Conservation (phyloP, 1,140 invertebrate species). For the Brachystomella parvula region DNA sequence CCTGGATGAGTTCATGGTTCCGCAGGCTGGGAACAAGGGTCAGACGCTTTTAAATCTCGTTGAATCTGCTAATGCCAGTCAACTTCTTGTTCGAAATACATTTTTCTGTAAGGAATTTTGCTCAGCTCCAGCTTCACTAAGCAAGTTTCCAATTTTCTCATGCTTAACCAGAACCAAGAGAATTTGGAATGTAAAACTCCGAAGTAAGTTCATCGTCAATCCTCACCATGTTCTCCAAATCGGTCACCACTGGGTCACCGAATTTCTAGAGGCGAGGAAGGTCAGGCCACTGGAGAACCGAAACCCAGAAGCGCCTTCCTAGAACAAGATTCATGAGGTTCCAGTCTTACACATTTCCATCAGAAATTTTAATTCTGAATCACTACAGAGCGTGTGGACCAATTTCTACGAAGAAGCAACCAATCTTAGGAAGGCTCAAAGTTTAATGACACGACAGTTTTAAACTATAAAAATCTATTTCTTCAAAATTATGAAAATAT, state of each 20-base stretch:
- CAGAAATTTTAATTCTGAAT: slow-evolving; percentile 14
- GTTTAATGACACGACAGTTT: not conserved
- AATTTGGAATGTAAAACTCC: slow-evolving; percentile 23
- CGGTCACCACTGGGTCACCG: slow-evolving; percentile 31
- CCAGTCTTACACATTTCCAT: not conserved
- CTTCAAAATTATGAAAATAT: not conserved
- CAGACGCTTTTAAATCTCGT: not conserved
- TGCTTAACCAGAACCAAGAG: slow-evolving; percentile 28
- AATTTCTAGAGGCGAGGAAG: slow-evolving; percentile 13
- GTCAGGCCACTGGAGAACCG: not conserved
- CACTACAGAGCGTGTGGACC: slow-evolving; percentile 31
- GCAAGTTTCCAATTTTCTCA: slow-evolving; percentile 20
- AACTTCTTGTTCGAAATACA: slow-evolving; percentile 28
- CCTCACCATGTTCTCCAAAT: slow-evolving; percentile 20
- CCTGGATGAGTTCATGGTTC: slow-evolving; percentile 82
- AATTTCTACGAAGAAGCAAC: slow-evolving; percentile 24
- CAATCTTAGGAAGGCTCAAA: slow-evolving; percentile 12
- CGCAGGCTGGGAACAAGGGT: slow-evolving; percentile 48
- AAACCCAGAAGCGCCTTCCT: not conserved
- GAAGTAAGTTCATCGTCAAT: slow-evolving; percentile 30
- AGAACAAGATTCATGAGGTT: not conserved
- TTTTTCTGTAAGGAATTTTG: slow-evolving; percentile 37
- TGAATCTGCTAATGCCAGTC: not conserved
- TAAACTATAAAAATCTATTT: not conserved
- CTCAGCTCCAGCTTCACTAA: not conserved